phyloP scores from a whole-genome alignment of 2,888 invertebrate species.

The Plusia festucae region DNA sequence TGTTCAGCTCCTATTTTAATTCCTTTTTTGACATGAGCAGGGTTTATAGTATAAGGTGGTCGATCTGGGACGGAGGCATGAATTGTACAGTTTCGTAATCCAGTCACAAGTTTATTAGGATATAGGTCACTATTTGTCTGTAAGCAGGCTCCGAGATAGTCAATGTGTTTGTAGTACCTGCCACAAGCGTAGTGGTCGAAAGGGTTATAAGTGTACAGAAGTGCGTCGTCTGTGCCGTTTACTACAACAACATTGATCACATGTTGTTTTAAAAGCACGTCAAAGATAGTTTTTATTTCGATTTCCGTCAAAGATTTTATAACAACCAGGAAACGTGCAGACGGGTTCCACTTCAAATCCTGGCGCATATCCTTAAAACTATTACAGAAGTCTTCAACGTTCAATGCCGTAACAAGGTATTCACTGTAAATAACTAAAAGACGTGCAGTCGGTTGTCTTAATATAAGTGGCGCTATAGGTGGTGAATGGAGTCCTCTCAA shows the following conservation, averaged over 20 bases:
- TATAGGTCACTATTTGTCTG: slow-evolving; percentile 51
- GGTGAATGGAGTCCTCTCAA: slow-evolving; percentile 34
- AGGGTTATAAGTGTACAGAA: slow-evolving; percentile 73
- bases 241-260: slow-evolving; percentile 66
- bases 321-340: slow-evolving; percentile 63
- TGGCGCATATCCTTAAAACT: slow-evolving; percentile 48
- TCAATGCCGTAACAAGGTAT: slow-evolving; percentile 61
- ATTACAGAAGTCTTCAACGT: slow-evolving; percentile 47
- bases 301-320: slow-evolving; percentile 48
- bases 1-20: slow-evolving; percentile 34
- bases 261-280: slow-evolving; percentile 59
- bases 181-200: slow-evolving; percentile 75
- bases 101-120: slow-evolving; percentile 61
- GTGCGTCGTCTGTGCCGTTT: slow-evolving; percentile 57
- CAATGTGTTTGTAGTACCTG: slow-evolving; percentile 63
- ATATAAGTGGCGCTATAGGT: slow-evolving; percentile 12
- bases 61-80: slow-evolving; percentile 61
- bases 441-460: slow-evolving; percentile 3
- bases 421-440: slow-evolving; percentile 31
- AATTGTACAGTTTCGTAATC: slow-evolving; percentile 68
- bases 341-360: slow-evolving; percentile 69
- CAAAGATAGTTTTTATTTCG: slow-evolving; percentile 61
- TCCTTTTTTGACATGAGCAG: slow-evolving; percentile 5
- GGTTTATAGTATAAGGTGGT: slow-evolving; percentile 68
- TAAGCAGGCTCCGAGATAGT: slow-evolving; percentile 67